phyloP scores from a whole-genome alignment of 2,888 invertebrate genomes.

The Vesta saturnalis region DNA sequence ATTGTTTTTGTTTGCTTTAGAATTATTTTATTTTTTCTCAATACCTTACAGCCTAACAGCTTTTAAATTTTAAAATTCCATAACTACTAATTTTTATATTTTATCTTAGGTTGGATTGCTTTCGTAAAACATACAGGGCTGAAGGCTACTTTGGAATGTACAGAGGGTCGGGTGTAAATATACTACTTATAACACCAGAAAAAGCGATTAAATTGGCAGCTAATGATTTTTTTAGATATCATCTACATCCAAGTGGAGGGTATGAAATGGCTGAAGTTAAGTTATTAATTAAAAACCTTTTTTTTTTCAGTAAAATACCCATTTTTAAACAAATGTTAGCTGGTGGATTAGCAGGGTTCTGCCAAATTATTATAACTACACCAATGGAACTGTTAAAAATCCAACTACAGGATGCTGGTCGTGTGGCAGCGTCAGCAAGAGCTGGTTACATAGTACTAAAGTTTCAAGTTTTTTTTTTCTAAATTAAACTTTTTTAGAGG shows the following conservation, averaged over 20 bases:
- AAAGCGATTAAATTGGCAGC: conserved; percentile 99
- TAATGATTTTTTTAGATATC: conserved; percentile 95
- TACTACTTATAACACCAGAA: conserved; percentile 97
- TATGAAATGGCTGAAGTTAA: too few species aligned
- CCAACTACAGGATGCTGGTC: conserved; percentile 97
- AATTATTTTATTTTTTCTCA: too few species aligned
- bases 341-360: conserved; percentile 94
- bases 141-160: conserved; percentile 99
- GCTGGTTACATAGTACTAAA: too few species aligned
- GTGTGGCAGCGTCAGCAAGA: conserved; percentile 81
- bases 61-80: too few species aligned
- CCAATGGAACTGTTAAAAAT: conserved; percentile 99
- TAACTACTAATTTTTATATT: too few species aligned
- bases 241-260: conserved; percentile 81
- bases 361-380: conserved; percentile 96
- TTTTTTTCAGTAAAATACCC: conserved; percentile 70
- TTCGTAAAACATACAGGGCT: conserved; percentile 88
- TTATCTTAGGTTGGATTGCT: conserved; percentile 99
- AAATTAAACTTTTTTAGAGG: conserved; percentile 69
- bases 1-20: too few species aligned
- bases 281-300: too few species aligned
- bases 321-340: conserved; percentile 89
- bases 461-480: too few species aligned
- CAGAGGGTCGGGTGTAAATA: conserved; percentile 97
- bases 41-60: too few species aligned